Conservation (phyloP, 2,797 vertebrate genomes). For the Callimico goeldii region DNA sequence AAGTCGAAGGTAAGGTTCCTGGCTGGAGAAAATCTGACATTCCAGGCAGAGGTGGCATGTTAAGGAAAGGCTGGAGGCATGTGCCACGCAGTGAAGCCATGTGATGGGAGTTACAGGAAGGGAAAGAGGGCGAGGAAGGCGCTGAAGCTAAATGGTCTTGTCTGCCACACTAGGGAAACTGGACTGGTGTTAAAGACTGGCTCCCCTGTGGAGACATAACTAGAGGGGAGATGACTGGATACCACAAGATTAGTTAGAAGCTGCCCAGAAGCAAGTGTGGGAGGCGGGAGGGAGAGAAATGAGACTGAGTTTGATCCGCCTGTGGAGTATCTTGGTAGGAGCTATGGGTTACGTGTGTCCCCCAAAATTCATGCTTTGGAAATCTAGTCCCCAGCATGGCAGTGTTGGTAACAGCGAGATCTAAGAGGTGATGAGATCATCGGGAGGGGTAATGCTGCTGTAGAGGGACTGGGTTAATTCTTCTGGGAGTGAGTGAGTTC, state of each 20-base stretch:
- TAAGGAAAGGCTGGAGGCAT: not conserved
- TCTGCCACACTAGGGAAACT: not conserved
- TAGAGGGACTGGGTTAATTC: not conserved
- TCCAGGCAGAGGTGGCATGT: not conserved
- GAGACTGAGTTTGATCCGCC: not conserved
- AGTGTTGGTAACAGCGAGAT: not conserved
- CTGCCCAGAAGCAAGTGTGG: not conserved
- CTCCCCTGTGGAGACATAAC: not conserved
- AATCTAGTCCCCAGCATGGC: not conserved
- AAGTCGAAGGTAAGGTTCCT: not conserved
- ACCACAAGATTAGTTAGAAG: not conserved
- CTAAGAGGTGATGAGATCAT: not conserved
- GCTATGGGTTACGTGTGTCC: not conserved
- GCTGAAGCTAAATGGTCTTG: not conserved
- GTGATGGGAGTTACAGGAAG: not conserved
- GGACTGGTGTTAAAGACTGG: not conserved
- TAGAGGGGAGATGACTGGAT: not conserved
- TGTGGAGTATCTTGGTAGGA: not conserved
- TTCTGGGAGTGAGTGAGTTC: not conserved
- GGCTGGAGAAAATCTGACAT: not conserved
- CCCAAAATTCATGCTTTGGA: not conserved
- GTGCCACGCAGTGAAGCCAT: too few species aligned
- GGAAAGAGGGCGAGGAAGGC: not conserved
- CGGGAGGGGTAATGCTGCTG: not conserved
- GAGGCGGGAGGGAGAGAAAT: not conserved